Evolutionary conservation across 2,113 vertebrate genomes (phyloP), one percentile per base, ranked within the genome.

Genomic region (Stictonetta naevosa): DNA sequence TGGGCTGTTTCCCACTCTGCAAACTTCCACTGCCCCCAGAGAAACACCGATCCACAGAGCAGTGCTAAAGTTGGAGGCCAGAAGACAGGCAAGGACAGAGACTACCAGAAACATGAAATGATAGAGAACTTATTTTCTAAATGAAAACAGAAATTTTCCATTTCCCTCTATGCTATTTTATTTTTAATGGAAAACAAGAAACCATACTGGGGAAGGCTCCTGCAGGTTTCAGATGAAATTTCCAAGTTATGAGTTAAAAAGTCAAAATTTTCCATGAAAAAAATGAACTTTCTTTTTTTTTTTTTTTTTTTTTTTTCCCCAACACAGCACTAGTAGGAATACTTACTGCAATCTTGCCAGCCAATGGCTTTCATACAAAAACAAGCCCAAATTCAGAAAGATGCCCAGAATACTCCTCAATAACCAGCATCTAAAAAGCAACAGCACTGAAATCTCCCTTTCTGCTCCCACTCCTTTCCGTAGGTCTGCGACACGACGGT

Each of bases 211-310:
- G 73, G 53, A 93, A 93, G 44, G 46, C 55, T 95, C 76, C 53
- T 1, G 3, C 60, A 82, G 53, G 75, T 92, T 92, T 91, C 83
- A 78, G 80, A 40, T 62, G 60, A 78, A 90, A 81, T 90, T 92
- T 94, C 86, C 34, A 93, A 90, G 83, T 95, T 94, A 78, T 42
- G 36, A 92, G 68, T 76, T 94, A 68, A 63, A 88, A 96, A 97
- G 67, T 84, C 7, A 72, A 84, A 90, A 68, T 82, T 94, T 93
- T 93, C 90, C 86, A 56, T 42, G 36, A 68, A 91, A 93, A 79
- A 79, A 83, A 26, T 15, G 31, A 72, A 21, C 13, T 13, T 40
- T 40, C 13, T 40, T 13, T 40, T 40, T 40, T 40, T 40, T 40
- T 40, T 40, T 40, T 40, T 40, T 40, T 21, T 40, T 13, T 29